Conservation (phyloP, 2,888 invertebrate species). For the Macrosoma leucophasiata region DNA sequence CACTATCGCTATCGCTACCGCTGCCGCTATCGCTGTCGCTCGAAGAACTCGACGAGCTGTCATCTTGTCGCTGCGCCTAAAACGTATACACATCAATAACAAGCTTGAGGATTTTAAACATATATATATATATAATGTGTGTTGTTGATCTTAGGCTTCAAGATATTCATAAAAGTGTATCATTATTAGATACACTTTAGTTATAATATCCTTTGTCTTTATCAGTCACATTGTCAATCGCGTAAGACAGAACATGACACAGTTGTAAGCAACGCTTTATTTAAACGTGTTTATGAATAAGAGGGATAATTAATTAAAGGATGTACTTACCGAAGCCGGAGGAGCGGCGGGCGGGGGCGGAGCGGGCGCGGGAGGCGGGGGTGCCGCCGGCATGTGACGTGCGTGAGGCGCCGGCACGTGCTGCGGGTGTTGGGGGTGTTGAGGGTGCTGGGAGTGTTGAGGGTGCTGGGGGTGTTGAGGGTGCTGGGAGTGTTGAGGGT, state of each 20-base stretch:
- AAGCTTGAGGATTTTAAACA: not conserved
- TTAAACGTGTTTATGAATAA: no score
- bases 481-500: constrained; percentile 2
- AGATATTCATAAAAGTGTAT: no score
- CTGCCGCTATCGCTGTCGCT: constrained; percentile 64
- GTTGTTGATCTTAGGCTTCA: no score
- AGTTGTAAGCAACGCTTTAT: no score
- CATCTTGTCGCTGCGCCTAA: constrained; percentile 42
- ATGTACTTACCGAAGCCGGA: constrained; percentile 13
- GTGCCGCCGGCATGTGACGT: constrained; percentile 8
- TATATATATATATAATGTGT: no score
- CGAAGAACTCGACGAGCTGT: constrained; percentile 66
- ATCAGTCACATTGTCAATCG: no score
- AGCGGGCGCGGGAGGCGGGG: constrained; percentile 11
- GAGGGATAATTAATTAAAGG: no score
- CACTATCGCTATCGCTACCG: constrained; percentile 7
- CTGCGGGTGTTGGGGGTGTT: constrained; percentile 1
- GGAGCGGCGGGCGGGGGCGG: constrained; percentile 11
- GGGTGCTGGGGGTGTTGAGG: constrained; percentile 1
- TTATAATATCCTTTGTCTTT: no score
- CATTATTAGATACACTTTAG: no score
- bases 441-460: constrained; percentile 13
- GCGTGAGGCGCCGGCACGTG: constrained; percentile 11
- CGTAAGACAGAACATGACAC: no score
- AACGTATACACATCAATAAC: not conserved